phyloP scores from a whole-genome alignment of 2,888 invertebrate genomes.

The Lycophotia porphyrea region DNA sequence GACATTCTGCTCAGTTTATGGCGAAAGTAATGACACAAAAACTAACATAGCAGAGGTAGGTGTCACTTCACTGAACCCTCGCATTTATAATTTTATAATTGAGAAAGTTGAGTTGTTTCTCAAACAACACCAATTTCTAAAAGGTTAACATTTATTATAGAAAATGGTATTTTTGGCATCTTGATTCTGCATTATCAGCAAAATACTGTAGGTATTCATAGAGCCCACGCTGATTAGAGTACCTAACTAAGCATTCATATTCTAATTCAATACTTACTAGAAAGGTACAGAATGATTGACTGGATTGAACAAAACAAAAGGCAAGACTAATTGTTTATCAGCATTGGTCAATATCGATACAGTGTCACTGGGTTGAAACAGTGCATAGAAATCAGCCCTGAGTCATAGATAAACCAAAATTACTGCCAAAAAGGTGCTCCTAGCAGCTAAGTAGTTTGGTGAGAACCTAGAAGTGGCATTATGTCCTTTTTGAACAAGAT shows the following conservation, averaged over 20 bases:
- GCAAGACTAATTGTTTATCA: not conserved
- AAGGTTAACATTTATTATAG: not conserved
- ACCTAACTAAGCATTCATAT: not conserved
- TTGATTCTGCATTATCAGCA: not conserved
- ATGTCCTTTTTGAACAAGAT: not conserved
- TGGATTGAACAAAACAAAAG: not conserved
- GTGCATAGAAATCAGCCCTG: not conserved
- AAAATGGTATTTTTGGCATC: not conserved
- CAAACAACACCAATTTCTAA: not conserved
- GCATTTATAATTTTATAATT: not conserved
- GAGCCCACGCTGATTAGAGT: not conserved
- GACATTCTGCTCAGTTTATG: slow-evolving; percentile 60
- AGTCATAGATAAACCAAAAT: not conserved
- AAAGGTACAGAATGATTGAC: not conserved
- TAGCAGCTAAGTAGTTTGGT: not conserved
- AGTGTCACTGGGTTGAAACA: not conserved
- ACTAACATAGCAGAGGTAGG: not conserved
- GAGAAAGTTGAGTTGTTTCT: not conserved
- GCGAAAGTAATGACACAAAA: slow-evolving; percentile 17
- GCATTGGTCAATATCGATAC: not conserved
- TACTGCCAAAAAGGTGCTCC: not conserved
- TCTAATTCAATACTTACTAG: not conserved
- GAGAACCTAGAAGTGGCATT: not conserved
- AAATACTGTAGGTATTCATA: not conserved
- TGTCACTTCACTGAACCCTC: not conserved